Base-by-base conservation (phyloP, 2,888 invertebrate genomes). In the Eugnorisma glareosa region DNA sequence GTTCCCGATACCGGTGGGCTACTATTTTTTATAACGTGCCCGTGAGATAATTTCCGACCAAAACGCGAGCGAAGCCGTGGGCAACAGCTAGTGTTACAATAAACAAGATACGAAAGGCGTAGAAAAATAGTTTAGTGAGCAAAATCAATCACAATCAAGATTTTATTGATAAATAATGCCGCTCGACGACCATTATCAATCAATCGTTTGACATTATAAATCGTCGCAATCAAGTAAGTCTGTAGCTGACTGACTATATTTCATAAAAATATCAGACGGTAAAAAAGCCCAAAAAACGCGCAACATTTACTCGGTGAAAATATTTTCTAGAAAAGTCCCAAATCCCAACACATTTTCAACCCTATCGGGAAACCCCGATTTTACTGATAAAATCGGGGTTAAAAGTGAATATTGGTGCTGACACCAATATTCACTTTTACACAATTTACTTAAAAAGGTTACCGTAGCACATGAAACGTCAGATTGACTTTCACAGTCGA, bases 401-500 rank as follows among this genome's bases (percentile, higher is more conserved):
- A n/a, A n/a, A n/a, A n/a, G n/a, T n/a, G n/a, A n/a, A n/a, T n/a
- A n/a, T n/a, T n/a, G n/a, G n/a, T n/a, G n/a, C n/a, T n/a, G n/a
- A n/a, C 75, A 68, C 40, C 75, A 75, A 83, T 77, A 79, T 83
- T 79, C 85, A 79, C 79, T 67, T 76, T 74, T 77, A 73, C 59
- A 84, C 77, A 85, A 75, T 77, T 86, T 77, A 79, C 78, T 85
- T 81, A 81, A 84, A 81, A 83, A 84, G 82, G 84, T 83, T 82
- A 78, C 72, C 67, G 79, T 84, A 74, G 79, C 68, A 78, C 82
- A 82, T 82, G 80, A 86, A 83, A 85, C 66, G 80, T 79, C 77
- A 82, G 75, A 86, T 88, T 83, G 84, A 87, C 85, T 90, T 89
- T 89, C 81, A 74, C 90, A 77, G 77, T 74, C 88, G 85, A 89